Percentiles rank a stretch among this genome's conserved stretches.
Conservation (phyloP, 2,797 vertebrate species). For the Eutrigla gurnardus region DNA sequence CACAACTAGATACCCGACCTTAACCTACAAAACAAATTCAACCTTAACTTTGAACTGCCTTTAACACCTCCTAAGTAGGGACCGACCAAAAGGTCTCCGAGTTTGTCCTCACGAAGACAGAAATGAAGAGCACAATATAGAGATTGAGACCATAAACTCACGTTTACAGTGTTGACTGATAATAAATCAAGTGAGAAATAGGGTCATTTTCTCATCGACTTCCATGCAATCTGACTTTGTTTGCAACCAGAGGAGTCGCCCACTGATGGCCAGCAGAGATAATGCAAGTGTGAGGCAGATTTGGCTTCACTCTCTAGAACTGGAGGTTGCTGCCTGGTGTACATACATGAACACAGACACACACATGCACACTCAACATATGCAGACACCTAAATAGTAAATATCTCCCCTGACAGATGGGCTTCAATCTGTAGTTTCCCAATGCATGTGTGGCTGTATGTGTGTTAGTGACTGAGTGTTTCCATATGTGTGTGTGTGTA, state of each 20-base stretch:
- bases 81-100: background rate
- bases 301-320: no score
- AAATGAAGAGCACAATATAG: background rate
- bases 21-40: background rate
- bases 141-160: no score
- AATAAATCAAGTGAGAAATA: no score
- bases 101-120: background rate
- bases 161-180: no score
- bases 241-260: no score
- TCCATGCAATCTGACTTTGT: no score
- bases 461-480: background rate
- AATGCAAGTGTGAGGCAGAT: no score
- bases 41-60: background rate
- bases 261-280: no score
- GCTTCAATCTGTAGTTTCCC: constrained; percentile 32
- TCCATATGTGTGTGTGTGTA: constrained; percentile 2
- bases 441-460: background rate
- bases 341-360: background rate
- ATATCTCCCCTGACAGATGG: constrained; percentile 37
- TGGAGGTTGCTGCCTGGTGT: background rate
- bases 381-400: constrained; percentile 41
- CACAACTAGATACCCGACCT: background rate
- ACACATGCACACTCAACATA: background rate
- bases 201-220: no score
- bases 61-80: background rate